Conservation (phyloP, 2,113 vertebrate genomes). For the Eonycteris spelaea region DNA sequence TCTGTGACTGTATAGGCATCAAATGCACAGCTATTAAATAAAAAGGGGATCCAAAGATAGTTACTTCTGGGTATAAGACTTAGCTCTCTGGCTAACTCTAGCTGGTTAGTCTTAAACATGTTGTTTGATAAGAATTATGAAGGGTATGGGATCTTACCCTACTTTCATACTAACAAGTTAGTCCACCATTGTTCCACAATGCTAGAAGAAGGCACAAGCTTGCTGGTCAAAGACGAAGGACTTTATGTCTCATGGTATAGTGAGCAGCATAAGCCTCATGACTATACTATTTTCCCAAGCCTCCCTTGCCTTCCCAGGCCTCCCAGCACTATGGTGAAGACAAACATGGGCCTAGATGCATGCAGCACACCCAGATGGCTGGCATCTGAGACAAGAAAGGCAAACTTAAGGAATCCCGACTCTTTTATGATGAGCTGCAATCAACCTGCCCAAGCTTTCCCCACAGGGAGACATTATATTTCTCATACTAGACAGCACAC, state of each 20-base stretch:
- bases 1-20: neutral
- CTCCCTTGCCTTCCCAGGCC: too few species aligned
- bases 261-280: neutral
- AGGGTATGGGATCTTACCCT: neutral
- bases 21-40: neutral
- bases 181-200: neutral
- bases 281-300: neutral
- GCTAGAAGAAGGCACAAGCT: neutral
- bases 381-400: neutral
- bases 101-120: neutral
- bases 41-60: neutral
- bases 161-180: neutral
- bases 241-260: neutral
- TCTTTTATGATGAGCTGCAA: neutral
- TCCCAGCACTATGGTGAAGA: neutral
- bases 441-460: neutral
- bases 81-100: neutral
- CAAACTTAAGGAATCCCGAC: neutral
- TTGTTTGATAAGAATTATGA: neutral
- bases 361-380: neutral
- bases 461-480: neutral
- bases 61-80: neutral
- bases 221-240: neutral
- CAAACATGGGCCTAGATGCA: neutral
- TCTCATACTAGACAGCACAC: neutral